phyloP scores from a whole-genome alignment of 2,113 vertebrate species.

The Carassius auratus region DNA sequence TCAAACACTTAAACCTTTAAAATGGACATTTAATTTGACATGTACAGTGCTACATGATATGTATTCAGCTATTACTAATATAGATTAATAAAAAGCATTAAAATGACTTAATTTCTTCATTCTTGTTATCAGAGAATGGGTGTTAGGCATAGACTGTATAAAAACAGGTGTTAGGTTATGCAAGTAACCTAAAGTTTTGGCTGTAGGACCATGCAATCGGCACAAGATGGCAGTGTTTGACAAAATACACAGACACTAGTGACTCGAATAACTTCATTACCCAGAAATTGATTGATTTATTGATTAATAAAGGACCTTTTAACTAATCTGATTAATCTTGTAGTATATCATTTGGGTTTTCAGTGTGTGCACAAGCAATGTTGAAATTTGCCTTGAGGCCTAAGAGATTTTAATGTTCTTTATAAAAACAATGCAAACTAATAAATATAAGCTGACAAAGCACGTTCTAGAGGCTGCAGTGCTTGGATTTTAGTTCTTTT shows the following conservation, averaged over 20 bases:
- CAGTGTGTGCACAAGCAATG: background rate
- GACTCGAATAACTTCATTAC: background rate
- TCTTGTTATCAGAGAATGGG: background rate
- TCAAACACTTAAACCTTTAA: background rate
- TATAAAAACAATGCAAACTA: background rate
- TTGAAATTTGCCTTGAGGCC: background rate
- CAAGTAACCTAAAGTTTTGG: background rate
- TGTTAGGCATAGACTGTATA: too few species aligned
- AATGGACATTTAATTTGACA: background rate
- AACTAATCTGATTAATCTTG: background rate
- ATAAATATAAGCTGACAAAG: background rate
- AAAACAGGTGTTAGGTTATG: background rate
- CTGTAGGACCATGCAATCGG: background rate
- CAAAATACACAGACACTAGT: background rate
- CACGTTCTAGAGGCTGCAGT: background rate
- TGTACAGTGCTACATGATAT: background rate
- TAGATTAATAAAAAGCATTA: background rate
- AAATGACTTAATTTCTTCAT: background rate
- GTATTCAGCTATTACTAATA: background rate
- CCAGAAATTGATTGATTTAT: background rate
- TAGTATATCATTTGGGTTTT: background rate
- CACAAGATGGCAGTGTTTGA: constrained; percentile 43
- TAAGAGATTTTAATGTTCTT: background rate
- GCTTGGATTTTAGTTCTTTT: background rate
- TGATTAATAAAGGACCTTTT: background rate